Percentiles rank a stretch among this genome's conserved stretches.
Evolutionary conservation across 2,888 invertebrate genomes (phyloP).

Genomic region (Conistra vaccinii): DNA sequence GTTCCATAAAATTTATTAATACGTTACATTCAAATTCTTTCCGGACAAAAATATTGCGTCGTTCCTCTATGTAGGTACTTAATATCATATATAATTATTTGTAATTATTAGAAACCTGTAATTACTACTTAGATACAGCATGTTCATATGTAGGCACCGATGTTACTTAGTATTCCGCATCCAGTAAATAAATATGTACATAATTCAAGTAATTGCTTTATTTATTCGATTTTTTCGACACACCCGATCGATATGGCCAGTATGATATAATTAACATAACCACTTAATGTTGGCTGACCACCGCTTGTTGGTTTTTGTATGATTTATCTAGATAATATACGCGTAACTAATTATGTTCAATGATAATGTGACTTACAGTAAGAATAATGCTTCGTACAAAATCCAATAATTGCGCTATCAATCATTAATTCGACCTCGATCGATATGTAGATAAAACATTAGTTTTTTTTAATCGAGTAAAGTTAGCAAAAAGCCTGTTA

Average conservation of each 20-base stretch:
- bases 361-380: slow-evolving; percentile 55
- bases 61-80: slow-evolving; percentile 23
- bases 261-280: slow-evolving; percentile 65
- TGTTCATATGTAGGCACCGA: slow-evolving; percentile 25
- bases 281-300: slow-evolving; percentile 46
- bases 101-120: slow-evolving; percentile 36
- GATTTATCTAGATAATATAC: slow-evolving; percentile 60
- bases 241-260: slow-evolving; percentile 40
- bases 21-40: slow-evolving; percentile 25
- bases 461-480: slow-evolving; percentile 7
- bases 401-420: slow-evolving; percentile 50
- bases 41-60: slow-evolving; percentile 31
- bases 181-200: slow-evolving; percentile 70
- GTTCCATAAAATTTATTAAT: slow-evolving; percentile 19
- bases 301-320: slow-evolving; percentile 64
- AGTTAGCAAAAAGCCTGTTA: slow-evolving; percentile 1
- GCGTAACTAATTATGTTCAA: slow-evolving; percentile 57
- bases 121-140: slow-evolving; percentile 44
- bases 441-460: slow-evolving; percentile 4
- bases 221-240: slow-evolving; percentile 67
- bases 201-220: slow-evolving; percentile 71
- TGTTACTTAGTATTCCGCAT: slow-evolving; percentile 43
- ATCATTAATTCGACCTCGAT: slow-evolving; percentile 55
- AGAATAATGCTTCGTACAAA: slow-evolving; percentile 38
- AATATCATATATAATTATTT: slow-evolving; percentile 38